Conservation (phyloP, 2,113 vertebrate genomes). For the Rhabdomys dilectus region DNA sequence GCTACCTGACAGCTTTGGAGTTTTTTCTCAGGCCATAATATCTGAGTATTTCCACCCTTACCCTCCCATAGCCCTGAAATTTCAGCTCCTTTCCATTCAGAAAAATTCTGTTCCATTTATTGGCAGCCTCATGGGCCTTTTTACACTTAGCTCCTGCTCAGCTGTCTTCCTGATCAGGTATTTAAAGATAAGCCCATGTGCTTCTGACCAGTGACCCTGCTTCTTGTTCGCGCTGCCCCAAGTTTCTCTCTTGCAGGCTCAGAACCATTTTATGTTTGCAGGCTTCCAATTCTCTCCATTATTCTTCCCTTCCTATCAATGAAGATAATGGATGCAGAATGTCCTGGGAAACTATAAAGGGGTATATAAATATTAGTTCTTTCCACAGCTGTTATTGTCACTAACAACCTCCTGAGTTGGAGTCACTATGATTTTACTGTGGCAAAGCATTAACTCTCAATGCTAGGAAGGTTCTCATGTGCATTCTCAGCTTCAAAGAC, state of each 20-base stretch:
- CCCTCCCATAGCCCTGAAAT: slow-evolving; percentile 79
- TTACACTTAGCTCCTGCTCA: slow-evolving; percentile 77
- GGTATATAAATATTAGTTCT: slow-evolving; percentile 51
- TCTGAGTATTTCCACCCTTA: slow-evolving; percentile 71
- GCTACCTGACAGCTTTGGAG: slow-evolving; percentile 83
- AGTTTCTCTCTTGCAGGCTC: slow-evolving; percentile 72
- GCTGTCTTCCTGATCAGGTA: slow-evolving; percentile 82
- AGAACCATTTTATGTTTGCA: slow-evolving; percentile 77
- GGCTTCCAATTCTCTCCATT: slow-evolving; percentile 56
- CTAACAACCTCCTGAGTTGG: slow-evolving; percentile 28
- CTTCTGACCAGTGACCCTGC: slow-evolving; percentile 78
- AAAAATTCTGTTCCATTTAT: slow-evolving; percentile 87
- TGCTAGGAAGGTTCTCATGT: background rate
- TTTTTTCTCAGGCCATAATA: slow-evolving; percentile 84
- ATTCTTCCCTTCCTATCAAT: slow-evolving; percentile 66
- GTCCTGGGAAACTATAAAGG: slow-evolving; percentile 45
- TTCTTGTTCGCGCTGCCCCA: slow-evolving; percentile 65
- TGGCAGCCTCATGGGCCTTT: slow-evolving; percentile 63
- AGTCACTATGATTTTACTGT: background rate
- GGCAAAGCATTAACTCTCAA: slow-evolving; percentile 22
- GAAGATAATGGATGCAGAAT: slow-evolving; percentile 51
- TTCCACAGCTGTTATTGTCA: slow-evolving; percentile 45
- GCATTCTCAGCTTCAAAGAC: slow-evolving; percentile 3
- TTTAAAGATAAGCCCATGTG: slow-evolving; percentile 84
- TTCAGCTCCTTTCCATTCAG: slow-evolving; percentile 85